A percentile compares a stretch with the other conserved stretches of the same genome.
Evolutionary conservation across 2,113 vertebrate genomes (phyloP).

Genomic region (Chiloscyllium plagiosum): DNA sequence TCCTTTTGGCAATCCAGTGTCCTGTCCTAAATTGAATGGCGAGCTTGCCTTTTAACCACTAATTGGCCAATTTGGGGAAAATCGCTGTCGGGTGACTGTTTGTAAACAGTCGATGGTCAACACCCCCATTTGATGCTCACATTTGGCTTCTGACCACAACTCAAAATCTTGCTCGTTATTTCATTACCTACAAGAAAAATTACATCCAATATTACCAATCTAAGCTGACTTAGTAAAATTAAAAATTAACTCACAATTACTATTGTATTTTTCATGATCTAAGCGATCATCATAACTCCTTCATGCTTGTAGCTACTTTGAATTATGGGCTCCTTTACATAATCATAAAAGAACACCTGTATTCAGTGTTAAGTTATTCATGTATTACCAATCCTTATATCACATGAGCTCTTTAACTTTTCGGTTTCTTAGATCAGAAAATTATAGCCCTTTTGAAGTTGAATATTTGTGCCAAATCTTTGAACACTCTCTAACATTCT

Average conservation of each 20-base stretch:
- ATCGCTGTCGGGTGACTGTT: not conserved
- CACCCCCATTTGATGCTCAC: not conserved
- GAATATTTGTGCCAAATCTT: conserved; percentile 33
- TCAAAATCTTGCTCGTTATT: not conserved
- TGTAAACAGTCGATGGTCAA: not conserved
- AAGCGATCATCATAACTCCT: not conserved
- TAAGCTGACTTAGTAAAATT: not conserved
- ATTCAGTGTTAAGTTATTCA: not conserved
- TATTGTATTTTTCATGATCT: conserved; percentile 23
- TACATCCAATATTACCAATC: not conserved
- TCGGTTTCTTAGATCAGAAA: conserved; percentile 33
- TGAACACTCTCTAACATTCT: not conserved
- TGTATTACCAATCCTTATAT: conserved; percentile 25
- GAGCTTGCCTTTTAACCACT: not conserved
- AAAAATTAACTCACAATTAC: conserved; percentile 8
- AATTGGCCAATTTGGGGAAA: not conserved
- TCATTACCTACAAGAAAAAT: not conserved
- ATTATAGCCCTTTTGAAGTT: conserved; percentile 32
- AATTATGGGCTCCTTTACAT: not conserved
- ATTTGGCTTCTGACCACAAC: not conserved
- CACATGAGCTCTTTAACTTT: conserved; percentile 13
- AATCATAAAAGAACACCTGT: conserved; percentile 35
- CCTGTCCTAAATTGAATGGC: not conserved
- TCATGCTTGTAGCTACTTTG: not conserved
- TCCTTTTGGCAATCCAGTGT: not conserved